Percentiles rank a stretch among this genome's conserved stretches.
phyloP scores from a whole-genome alignment of 2,113 vertebrate species.

The Nothoprocta pentlandii region DNA sequence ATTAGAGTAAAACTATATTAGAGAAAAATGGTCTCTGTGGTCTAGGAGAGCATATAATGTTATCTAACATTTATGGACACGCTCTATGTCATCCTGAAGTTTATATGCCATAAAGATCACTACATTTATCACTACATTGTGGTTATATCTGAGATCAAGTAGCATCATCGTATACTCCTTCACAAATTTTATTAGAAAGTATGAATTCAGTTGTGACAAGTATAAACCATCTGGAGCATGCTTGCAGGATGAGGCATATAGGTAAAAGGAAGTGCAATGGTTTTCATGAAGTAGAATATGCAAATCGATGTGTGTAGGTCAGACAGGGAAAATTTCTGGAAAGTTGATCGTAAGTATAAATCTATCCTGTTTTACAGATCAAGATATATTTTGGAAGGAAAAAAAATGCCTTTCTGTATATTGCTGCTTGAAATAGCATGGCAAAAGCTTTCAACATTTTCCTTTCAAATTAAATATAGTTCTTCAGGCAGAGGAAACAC shows the following conservation, averaged over 20 bases:
- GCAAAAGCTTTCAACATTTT: neutral
- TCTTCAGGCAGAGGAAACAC: neutral
- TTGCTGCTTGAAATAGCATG: neutral
- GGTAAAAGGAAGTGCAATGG: neutral
- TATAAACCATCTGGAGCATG: neutral
- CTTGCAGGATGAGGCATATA: neutral
- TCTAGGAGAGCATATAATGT: conserved; percentile 17
- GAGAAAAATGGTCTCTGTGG: neutral
- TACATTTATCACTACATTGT: conserved; percentile 2
- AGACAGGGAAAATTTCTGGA: neutral
- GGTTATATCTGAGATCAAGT: neutral
- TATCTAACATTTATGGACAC: neutral
- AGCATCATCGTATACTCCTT: neutral
- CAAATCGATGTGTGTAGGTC: neutral
- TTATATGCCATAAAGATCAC: neutral
- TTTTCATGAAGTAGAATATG: neutral
- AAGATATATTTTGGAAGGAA: neutral
- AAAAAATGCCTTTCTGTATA: neutral
- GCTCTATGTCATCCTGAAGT: neutral
- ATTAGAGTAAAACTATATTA: conserved; percentile 28
- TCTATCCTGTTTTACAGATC: neutral
- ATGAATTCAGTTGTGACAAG: neutral
- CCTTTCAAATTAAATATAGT: neutral
- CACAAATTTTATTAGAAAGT: neutral
- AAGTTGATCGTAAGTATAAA: neutral